Conservation (phyloP, 2,113 vertebrate genomes). For the Gobio gobio region DNA sequence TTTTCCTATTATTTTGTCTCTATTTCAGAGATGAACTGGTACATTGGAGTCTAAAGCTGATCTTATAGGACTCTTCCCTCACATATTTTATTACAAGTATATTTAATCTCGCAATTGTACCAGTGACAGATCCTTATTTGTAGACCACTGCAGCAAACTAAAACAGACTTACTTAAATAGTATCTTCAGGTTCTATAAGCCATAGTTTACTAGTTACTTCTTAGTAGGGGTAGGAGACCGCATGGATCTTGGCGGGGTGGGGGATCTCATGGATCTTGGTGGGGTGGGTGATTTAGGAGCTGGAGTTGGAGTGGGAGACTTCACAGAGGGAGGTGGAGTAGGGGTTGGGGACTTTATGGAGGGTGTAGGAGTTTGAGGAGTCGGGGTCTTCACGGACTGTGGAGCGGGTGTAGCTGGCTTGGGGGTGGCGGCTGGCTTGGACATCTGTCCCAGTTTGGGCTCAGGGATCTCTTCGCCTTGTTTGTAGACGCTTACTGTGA, state of each 20-base stretch:
- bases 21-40: background rate
- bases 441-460: conserved; percentile 76
- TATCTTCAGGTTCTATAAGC: conserved; percentile 27
- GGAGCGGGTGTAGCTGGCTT: conserved; percentile 50
- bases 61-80: conserved; percentile 1
- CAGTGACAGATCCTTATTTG: background rate
- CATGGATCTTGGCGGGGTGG: conserved; percentile 51
- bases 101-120: background rate
- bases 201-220: conserved; percentile 64
- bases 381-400: conserved; percentile 62
- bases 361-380: conserved; percentile 55
- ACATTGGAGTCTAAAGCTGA: conserved; percentile 18
- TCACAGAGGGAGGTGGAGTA: conserved; percentile 60
- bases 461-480: conserved; percentile 89
- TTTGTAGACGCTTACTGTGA: conserved; percentile 96
- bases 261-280: conserved; percentile 53
- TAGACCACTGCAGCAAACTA: conserved; percentile 22
- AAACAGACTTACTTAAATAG: no score
- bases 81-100: background rate
- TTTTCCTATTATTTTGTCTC: conserved; percentile 13
- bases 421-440: conserved; percentile 66
- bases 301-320: conserved; percentile 65
- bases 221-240: conserved; percentile 63
- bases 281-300: conserved; percentile 52
- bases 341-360: conserved; percentile 68